A percentile compares a stretch with the other conserved stretches of the same genome.
These are phyloP conservation scores for Pseudomyrmex dendroicus DNA, from an alignment of 1,140 invertebrate genomes.

Conservation along the genomic window DNA sequence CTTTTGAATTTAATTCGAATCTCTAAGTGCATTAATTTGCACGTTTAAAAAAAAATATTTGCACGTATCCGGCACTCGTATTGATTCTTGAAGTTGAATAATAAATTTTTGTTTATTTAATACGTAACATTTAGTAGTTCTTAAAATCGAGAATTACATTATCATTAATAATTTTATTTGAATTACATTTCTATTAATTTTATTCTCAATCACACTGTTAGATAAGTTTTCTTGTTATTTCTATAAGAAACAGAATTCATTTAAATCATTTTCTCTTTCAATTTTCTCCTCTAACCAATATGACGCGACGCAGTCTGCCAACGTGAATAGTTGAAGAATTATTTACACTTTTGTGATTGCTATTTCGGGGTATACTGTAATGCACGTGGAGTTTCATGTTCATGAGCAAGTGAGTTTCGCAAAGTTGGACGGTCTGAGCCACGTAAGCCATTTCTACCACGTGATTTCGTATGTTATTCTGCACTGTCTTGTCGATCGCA, in stretches of 20 bases:
- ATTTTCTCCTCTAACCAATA: background rate
- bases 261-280: background rate
- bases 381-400: background rate
- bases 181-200: conserved; percentile 4
- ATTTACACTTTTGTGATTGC: conserved; percentile 11
- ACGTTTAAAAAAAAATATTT: too few relatives aligned
- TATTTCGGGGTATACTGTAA: conserved; percentile 3
- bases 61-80: too few relatives aligned
- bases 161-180: background rate
- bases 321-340: background rate
- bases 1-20: too few relatives aligned
- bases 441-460: conserved; percentile 19
- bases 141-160: background rate
- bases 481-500: conserved; percentile 47
- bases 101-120: too few relatives aligned
- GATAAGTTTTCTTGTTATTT: too few relatives aligned
- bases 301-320: background rate
- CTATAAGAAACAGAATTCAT: background rate
- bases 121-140: background rate
- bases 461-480: conserved; percentile 37
- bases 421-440: conserved; percentile 17
- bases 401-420: conserved; percentile 21
- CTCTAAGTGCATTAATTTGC: too few relatives aligned
- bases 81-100: too few relatives aligned
- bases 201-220: too few relatives aligned